A percentile compares a stretch with the other conserved stretches of the same genome.
These are phyloP conservation scores for Drymonia ruficornis DNA, from an alignment of 2,888 invertebrate species.

Conservation along the genomic window DNA sequence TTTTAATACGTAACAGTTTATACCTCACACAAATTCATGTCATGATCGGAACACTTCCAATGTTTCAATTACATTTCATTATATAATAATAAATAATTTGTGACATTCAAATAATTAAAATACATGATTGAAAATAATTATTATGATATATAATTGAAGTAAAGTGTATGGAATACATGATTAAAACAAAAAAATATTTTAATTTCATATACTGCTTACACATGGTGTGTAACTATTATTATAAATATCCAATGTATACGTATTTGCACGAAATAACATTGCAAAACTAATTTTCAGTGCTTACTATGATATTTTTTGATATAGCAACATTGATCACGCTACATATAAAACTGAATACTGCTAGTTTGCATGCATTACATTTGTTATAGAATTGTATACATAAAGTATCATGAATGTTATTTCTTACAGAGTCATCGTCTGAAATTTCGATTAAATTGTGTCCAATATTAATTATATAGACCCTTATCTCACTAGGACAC, in stretches of 20 bases:
- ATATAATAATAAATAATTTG: slow-evolving; percentile 51
- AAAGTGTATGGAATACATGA: slow-evolving; percentile 40
- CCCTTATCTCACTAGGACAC: too few species aligned
- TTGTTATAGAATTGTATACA: not conserved
- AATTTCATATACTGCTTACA: slow-evolving; percentile 6
- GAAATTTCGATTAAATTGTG: not conserved
- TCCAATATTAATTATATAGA: slow-evolving; percentile 4
- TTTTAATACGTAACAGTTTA: slow-evolving; percentile 43
- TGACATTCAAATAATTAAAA: slow-evolving; percentile 54
- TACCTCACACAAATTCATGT: slow-evolving; percentile 59
- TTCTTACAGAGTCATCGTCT: slow-evolving; percentile 23
- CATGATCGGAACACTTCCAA: slow-evolving; percentile 57
- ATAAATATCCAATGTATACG: not conserved
- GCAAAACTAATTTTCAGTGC: slow-evolving; percentile 32
- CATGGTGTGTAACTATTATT: slow-evolving; percentile 12
- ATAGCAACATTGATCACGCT: slow-evolving; percentile 36
- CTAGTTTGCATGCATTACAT: not conserved
- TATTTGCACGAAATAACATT: slow-evolving; percentile 22
- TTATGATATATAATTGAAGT: slow-evolving; percentile 46
- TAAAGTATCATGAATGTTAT: slow-evolving; percentile 17
- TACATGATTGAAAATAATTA: slow-evolving; percentile 54
- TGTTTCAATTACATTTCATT: slow-evolving; percentile 40
- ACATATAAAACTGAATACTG: slow-evolving; percentile 10
- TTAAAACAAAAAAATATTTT: slow-evolving; percentile 27
- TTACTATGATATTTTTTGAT: slow-evolving; percentile 28